Base-by-base conservation (phyloP, 1,140 invertebrate species). In the Pachypeltis micranthus region DNA sequence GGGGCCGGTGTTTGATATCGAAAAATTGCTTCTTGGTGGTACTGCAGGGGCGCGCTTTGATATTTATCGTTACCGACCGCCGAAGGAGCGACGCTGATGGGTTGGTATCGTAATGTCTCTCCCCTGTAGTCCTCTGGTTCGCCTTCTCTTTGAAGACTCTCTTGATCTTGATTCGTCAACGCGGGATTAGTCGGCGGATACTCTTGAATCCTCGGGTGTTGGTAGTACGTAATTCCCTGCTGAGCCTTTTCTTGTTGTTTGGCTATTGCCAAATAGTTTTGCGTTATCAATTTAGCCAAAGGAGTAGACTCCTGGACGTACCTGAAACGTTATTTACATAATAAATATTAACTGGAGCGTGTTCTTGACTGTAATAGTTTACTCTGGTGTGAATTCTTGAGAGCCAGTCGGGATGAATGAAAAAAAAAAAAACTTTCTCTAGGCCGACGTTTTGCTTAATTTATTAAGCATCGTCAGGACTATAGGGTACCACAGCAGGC, bases 251-350 rank as follows among this genome's bases (percentile, higher is more conserved):
- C 47, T 24, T 31, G 51, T 58, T 61, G 59, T 58, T 66, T 63
- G 39, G 28, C 31, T 3, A 67, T 51, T 23, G 67, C 27, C 21
- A 66, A 21, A 59, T 67, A 67, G 26, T 67, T 67, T 31, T 67
- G 67, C 0, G 67, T 44, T 14, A 67, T 60, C 51, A 61, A 56
- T 21, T 59, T 61, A 10, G 66, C 62, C 16, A 61, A 34, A 26
- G 54, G 28, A 27, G 47, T 39, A 19, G 54, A 58, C 51, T 60
- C 62, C 27, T 66, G 65, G 16, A 56, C 26, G 24, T 62, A 62
- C 47, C 47, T 51, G 7, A 4, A 51, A 51, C 47, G 68, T 57
- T 68, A 27, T 1, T 26, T 21, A 21, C 7, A 19, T 10, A 54
- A 54, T 19, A 21, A 19, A 24, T 54, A 10, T 10, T 7, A 58